Evolutionary conservation across 2,797 vertebrate genomes (phyloP), one percentile per base, ranked within the genome.

Genomic region (Mormyrus proboscirostris): DNA sequence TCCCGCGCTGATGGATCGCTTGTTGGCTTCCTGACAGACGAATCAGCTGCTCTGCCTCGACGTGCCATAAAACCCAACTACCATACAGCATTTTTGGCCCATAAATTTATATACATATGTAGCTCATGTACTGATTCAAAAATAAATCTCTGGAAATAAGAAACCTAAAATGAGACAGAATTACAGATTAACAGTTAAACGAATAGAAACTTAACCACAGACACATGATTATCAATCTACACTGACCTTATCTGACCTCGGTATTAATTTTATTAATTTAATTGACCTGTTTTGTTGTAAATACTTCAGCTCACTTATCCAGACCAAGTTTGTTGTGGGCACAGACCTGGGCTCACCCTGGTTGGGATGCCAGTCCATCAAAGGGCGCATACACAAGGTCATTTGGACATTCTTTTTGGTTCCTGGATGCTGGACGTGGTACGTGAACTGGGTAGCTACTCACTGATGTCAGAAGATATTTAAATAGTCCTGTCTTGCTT

Each of bases 401-500:
- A 38, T 44, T 44, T 44, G 25, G 73, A 38, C 29, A 33, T 33
- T 33, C 2, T 2, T 33, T 69, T 33, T 73, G 65, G 16, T 44
- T 69, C 89, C 89, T 88, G 65, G 88, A 87, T 88, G 90, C 83
- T 33, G 47, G 88, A 88, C 5, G n/a, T 88, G 92, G 91, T 92
- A 14, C 1, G 91, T 25, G 88, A 91, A 93, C 92, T 90, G 92
- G 2, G 96, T 96, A 92, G 94, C 94, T 93, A 2, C 92, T 93
- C 33, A 93, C 93, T 84, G 95, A 96, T 93, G 91, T 91, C 91
- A n/a, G 90, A 65, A 50, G 91, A 91, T 91, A 91, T 90, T 85
- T 53, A 33, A 33, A 33, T 33, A 89, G 90, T 92, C 91, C 93
- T 91, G 92, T 92, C 92, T 91, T 92, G 91, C 89, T 82, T 90